Evolutionary conservation across 2,888 invertebrate species (phyloP), one percentile per base, ranked within the genome.

Genomic region (Eupithecia exiguata): DNA sequence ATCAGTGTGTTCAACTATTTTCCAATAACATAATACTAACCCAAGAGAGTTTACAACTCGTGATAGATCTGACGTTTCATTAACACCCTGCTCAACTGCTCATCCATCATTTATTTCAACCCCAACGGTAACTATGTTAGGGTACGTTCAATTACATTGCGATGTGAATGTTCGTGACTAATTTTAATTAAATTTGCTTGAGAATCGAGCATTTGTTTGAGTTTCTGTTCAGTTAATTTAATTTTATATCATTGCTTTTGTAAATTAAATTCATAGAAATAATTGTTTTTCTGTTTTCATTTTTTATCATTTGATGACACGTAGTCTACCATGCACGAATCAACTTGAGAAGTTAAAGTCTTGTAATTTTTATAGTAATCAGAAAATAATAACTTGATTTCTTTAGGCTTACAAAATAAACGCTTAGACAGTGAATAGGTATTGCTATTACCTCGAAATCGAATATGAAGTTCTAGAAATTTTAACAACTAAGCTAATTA

Each of bases 1-100:
- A 58, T 25, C 12, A 58, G 21, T 21, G 12, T 21, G 9, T 21
- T 21, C 53, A 21, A 21, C 49, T 21, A 53, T 10, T 53, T n/a
- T 21, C 53, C 53, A 53, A 49, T 21, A 21, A 10, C 12, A 21
- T 53, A n/a, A 53, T 21, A 53, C 53, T 21, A 21, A 53, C 53
- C 12, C 5, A 58, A 21, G 58, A 25, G 58, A 58, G 58, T 25
- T 58, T 58, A 12, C 25, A 58, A 58, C 58, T 58, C 78, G 79
- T 84, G 83, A 84, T 81, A 77, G 82, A 82, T 81, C 77, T 63
- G 77, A 79, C 78, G 80, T 80, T 84, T 82, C 78, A 84, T 86
- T 85, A 82, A 76, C 69, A 66, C 74, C 74, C 77, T 75, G 75
- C 36, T 65, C 58, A 58, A 58, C n/a, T 66, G 40, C 74, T 77